Evolutionary conservation across 2,888 invertebrate species (phyloP).

Genomic region (Tipula unca): DNA sequence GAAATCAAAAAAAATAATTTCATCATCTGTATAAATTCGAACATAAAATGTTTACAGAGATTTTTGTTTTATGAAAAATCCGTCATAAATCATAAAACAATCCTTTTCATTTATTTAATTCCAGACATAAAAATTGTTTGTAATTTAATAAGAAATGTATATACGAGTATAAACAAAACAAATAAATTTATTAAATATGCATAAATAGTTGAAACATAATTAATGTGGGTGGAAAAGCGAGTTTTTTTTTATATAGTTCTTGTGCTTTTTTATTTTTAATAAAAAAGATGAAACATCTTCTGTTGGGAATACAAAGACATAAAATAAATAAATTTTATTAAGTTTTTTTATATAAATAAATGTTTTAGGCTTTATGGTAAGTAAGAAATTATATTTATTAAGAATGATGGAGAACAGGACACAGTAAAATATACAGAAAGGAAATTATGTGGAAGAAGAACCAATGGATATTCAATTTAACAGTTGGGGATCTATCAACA

Average conservation of each 20-base stretch:
- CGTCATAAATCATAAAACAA: background rate
- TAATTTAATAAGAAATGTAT: background rate
- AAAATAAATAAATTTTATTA: background rate
- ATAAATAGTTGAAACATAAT: background rate
- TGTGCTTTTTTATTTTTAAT: background rate
- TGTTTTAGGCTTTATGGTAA: background rate
- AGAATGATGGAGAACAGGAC: background rate
- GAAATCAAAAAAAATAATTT: background rate
- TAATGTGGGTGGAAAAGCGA: slow-evolving; percentile 8
- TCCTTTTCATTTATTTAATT: background rate
- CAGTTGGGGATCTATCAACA: background rate
- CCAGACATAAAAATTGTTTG: background rate
- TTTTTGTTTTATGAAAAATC: background rate
- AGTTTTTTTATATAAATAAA: background rate
- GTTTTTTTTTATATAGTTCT: background rate
- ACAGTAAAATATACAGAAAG: background rate
- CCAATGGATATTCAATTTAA: background rate
- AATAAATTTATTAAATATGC: background rate
- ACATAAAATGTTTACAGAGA: background rate
- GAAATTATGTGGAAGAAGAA: background rate
- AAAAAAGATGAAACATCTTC: background rate
- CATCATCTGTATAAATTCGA: background rate
- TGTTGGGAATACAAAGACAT: background rate
- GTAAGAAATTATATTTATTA: background rate
- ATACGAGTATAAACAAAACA: background rate